phyloP scores from a whole-genome alignment of 2,113 vertebrate genomes.

The Heterochromis multidens region DNA sequence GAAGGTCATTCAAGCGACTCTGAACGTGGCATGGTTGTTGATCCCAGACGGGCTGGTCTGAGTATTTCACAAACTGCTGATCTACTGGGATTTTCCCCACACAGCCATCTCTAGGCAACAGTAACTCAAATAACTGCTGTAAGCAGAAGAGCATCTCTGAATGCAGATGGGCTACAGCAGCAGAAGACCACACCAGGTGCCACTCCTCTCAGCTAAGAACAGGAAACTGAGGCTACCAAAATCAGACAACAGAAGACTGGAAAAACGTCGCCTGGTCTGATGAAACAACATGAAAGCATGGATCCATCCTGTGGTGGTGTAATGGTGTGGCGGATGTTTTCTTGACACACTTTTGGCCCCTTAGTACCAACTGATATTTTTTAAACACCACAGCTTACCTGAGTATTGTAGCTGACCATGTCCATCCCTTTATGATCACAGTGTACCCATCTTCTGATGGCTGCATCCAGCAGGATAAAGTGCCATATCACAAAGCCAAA shows the following conservation, averaged over 20 bases:
- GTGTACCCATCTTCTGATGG: too few relatives aligned
- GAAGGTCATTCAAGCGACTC: not conserved
- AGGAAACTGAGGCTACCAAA: not conserved
- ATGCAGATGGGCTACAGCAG: not conserved
- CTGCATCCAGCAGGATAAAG: not conserved
- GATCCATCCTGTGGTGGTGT: not conserved
- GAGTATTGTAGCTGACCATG: too few relatives aligned
- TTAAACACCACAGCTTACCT: too few relatives aligned
- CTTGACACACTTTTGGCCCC: too few relatives aligned
- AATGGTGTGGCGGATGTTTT: too few relatives aligned
- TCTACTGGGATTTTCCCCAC: not conserved
- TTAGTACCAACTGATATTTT: too few relatives aligned
- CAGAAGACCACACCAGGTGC: not conserved
- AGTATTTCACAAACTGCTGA: not conserved
- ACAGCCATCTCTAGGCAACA: not conserved
- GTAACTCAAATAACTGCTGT: not conserved
- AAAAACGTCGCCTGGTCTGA: not conserved
- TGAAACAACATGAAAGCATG: not conserved
- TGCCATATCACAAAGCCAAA: not conserved
- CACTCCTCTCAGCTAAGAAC: not conserved
- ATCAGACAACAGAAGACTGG: not conserved
- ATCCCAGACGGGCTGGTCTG: not conserved
- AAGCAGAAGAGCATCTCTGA: not conserved
- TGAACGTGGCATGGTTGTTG: not conserved
- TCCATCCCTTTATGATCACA: too few relatives aligned